These are phyloP conservation scores for Eurosta solidaginis DNA, from an alignment of 1,140 invertebrate species.

Conservation along the genomic window DNA sequence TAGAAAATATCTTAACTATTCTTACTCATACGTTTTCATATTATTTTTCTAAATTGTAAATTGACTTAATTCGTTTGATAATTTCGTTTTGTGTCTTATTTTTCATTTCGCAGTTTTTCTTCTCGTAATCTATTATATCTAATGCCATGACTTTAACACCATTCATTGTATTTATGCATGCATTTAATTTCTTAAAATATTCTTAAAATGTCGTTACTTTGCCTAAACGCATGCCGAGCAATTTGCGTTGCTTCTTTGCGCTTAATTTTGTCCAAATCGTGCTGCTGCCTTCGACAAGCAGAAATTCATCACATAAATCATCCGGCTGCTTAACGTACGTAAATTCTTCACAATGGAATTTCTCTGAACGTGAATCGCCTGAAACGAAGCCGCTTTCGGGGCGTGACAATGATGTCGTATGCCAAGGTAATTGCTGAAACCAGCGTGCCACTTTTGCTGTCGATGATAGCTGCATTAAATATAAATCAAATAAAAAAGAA, in stretches of 20 bases:
- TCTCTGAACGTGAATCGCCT: constrained; percentile 61
- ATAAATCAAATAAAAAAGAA: no score
- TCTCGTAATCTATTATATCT: background rate
- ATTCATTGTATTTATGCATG: background rate
- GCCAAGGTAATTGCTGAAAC: constrained; percentile 70
- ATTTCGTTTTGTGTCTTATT: no score
- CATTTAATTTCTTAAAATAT: background rate
- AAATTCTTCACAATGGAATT: constrained; percentile 56
- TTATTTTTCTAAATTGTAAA: no score
- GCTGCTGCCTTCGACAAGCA: constrained; percentile 64
- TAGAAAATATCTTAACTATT: no score
- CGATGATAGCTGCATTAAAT: constrained; percentile 70
- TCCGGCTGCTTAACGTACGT: constrained; percentile 57
- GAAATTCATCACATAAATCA: constrained; percentile 62
- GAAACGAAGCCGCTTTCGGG: constrained; percentile 76
- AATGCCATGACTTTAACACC: background rate
- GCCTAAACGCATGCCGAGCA: constrained; percentile 68
- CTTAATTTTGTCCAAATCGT: constrained; percentile 68
- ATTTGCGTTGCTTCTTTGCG: constrained; percentile 69
- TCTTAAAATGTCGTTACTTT: constrained; percentile 68
- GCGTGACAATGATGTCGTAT: constrained; percentile 66
- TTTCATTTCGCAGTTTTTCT: background rate
- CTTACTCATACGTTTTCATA: no score
- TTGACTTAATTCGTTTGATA: no score
- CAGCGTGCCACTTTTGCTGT: constrained; percentile 74